Evolutionary conservation across 2,888 invertebrate species (phyloP), one percentile per base, ranked within the genome.

Genomic region (Tanytarsus gracilentus): DNA sequence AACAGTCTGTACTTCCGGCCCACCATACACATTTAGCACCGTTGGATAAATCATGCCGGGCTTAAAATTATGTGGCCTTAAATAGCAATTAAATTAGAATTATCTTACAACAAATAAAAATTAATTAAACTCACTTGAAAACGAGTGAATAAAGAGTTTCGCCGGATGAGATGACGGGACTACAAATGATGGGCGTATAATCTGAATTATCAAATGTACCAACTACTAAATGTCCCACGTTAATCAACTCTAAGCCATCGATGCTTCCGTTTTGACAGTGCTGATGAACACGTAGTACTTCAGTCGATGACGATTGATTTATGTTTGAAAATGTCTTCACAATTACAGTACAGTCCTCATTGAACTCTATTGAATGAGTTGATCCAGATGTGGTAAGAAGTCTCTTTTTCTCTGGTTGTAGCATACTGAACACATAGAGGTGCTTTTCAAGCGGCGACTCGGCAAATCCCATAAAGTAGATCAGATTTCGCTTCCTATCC

Each of bases 1-100:
- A 62, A 99, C 98, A 36, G 96, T 82, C 76, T 99, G 98, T 51
- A 98, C 95, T 72, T 97, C 96, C 0, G 99, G 99, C 0, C 99
- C 99, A 2, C 96, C 99, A 71, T 99, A 99, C 59, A 99, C 92
- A 74, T 95, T 94, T 53, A 98, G 79, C 62, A 99, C 86, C 14
- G 95, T 94, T 1, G 99, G 97, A 76, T 94, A 93, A 62, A 73
- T 72, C n/a, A 73, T 69, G 18, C 74, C 74, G 61, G 72, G 62
- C 65, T 80, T 77, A 67, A 80, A 84, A 70, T 82, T 80, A 68
- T 84, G 83, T 2, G 90, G 91, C 39, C 53, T 55, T 7, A 1
- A 18, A 27, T 2, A 27, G 14, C n/a, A 23, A 4, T 26, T 44
- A n/a, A 39, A 29, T 29, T 7, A 39, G 14, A 16, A 29, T 7